Evolutionary conservation across 2,113 vertebrate genomes (phyloP).

Genomic region (Hypomesus transpacificus): DNA sequence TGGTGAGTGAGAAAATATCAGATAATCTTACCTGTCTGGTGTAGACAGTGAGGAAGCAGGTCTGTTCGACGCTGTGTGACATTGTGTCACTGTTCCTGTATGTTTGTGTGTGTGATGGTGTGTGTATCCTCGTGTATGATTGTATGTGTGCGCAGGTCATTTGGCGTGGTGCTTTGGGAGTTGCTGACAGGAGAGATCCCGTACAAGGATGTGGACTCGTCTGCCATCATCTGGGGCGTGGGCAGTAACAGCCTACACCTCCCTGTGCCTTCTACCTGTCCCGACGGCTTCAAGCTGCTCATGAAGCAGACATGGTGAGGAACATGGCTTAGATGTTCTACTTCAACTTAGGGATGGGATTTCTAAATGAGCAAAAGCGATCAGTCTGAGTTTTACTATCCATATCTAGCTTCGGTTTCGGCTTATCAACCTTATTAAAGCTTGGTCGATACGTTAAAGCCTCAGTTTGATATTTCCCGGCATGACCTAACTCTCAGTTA

Average conservation of each 20-base stretch:
- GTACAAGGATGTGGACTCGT: constrained; percentile 98
- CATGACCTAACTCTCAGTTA: too few relatives aligned
- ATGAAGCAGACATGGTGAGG: constrained; percentile 98
- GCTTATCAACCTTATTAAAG: too few relatives aligned
- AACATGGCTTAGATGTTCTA: background rate
- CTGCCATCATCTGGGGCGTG: constrained; percentile 98
- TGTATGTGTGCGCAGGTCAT: constrained; percentile 76
- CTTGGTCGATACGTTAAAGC: too few relatives aligned
- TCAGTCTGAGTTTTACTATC: too few relatives aligned
- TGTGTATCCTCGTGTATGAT: background rate
- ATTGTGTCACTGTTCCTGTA: background rate
- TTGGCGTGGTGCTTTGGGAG: constrained; percentile 97
- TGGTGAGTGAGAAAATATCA: constrained; percentile 76
- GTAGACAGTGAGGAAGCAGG: background rate
- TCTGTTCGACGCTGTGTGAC: background rate
- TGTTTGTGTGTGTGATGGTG: background rate
- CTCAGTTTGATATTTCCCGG: too few relatives aligned
- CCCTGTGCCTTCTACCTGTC: constrained; percentile 95
- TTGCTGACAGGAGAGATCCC: constrained; percentile 95
- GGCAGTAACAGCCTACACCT: constrained; percentile 98
- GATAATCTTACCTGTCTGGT: too few relatives aligned
- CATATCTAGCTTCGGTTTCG: too few relatives aligned
- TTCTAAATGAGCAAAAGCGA: too few relatives aligned
- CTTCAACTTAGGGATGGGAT: too few relatives aligned
- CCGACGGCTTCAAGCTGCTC: constrained; percentile 98